Base-by-base conservation (phyloP, 1,140 invertebrate species). In the Drosophila nebulosa region DNA sequence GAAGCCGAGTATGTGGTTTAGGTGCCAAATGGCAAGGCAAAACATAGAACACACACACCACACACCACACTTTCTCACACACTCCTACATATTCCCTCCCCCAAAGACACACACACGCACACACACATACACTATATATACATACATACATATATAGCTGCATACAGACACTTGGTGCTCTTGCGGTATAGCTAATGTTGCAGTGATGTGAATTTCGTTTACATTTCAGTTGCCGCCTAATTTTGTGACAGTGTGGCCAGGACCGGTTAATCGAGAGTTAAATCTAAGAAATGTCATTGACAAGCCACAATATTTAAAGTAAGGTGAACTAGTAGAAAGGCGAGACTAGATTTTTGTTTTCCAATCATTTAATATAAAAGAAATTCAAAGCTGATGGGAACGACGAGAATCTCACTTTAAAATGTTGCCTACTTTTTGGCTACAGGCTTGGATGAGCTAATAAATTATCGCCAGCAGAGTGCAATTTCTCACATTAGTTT, bases 141-240 rank as follows among this genome's bases (percentile, higher is more conserved):
- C 46, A 69, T 74, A 50, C 73, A 42, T 42, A 12, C 12, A 4
- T 36, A 18, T 9, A 46, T 46, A 21, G 9, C 16, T 46, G 18
- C 39, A 46, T 46, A 21, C 16, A 14, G 14, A 42, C 39, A 42
- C 39, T 46, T 46, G 39, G 39, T 46, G 7, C 39, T 46, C 39
- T 81, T 83, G 79, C 32, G 65, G 79, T 68, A 50, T 52, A 42
- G 55, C 63, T 59, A 83, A 83, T 78, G 65, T 66, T 66, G 61
- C 64, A 70, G 46, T 51, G 50, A 52, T 75, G 52, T 35, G 26
- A 76, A 64, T 77, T 70, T 67, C 73, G 73, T 69, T 74, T 77
- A 67, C 68, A 78, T 56, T 74, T 39, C 65, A 60, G 62, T 60
- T 64, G 50, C 68, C 64, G 61, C 46, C 55, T 50, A 63, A 77